A percentile compares a stretch with the other conserved stretches of the same genome.
phyloP scores from a whole-genome alignment of 2,113 vertebrate species.

The Leptobrachium leishanense region DNA sequence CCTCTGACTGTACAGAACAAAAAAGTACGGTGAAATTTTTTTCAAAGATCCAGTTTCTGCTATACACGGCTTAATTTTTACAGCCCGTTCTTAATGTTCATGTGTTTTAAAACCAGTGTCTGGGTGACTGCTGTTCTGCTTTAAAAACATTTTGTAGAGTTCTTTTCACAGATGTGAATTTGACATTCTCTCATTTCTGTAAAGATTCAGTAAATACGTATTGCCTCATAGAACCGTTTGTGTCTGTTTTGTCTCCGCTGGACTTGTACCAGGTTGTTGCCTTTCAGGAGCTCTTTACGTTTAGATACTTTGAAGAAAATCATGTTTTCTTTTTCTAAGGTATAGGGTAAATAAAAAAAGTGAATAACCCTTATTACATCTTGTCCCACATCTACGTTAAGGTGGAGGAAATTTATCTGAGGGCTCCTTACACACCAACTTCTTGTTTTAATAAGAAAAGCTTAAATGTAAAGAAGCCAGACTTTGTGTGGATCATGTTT shows the following conservation, averaged over 20 bases:
- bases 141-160: slow-evolving; percentile 94
- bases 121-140: slow-evolving; percentile 82
- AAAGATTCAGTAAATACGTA: slow-evolving; percentile 82
- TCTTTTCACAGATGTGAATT: slow-evolving; percentile 78
- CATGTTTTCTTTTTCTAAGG: too few species aligned
- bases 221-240: slow-evolving; percentile 69
- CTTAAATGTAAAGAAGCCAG: too few species aligned
- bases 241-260: slow-evolving; percentile 60
- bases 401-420: too few species aligned
- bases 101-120: slow-evolving; percentile 71
- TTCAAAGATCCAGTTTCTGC: slow-evolving; percentile 55
- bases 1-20: slow-evolving; percentile 86
- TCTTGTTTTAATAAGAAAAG: too few species aligned
- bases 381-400: too few species aligned
- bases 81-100: slow-evolving; percentile 73
- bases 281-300: too few species aligned
- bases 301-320: too few species aligned
- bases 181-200: slow-evolving; percentile 79
- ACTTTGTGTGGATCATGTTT: too few species aligned
- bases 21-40: slow-evolving; percentile 75
- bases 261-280: too few species aligned
- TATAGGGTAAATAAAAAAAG: too few species aligned
- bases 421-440: too few species aligned
- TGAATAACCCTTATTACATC: too few species aligned
- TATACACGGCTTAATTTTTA: slow-evolving; percentile 85